Base-by-base conservation (phyloP, 2,113 vertebrate species). In the Poicephalus meyeri region DNA sequence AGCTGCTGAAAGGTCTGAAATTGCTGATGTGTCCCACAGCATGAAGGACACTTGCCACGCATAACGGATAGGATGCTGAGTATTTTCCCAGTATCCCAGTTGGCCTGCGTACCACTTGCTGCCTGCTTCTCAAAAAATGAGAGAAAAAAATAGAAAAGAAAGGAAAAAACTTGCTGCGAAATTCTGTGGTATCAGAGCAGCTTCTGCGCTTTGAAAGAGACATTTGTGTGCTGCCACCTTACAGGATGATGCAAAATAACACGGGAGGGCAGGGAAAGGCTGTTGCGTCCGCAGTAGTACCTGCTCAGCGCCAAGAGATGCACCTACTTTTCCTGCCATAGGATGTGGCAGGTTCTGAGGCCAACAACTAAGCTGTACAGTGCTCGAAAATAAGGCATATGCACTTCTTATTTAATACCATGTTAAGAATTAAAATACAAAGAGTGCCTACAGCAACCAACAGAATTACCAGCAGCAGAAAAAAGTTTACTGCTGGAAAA, bases 1-100 rank as follows among this genome's bases (percentile, higher is more conserved):
- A 95, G 88, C 52, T 91, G 95, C 73, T 97, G 91, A 97, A 97
- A 97, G 91, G 39, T 60, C 56, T 33, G 55, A 85, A 97, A 93
- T 20, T 41, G 84, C 70, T 95, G 93, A 95, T 88, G 83, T 76
- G 72, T 88, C 92, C 88, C 77, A 80, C 29, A 39, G 69, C 58
- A 55, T 68, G 91, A 73, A 91, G 94, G 91, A 96, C 60, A 84
- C 78, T 68, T 82, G 95, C 90, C 88, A 88, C n/a, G 70, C 53
- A 80, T 76, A 69, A 93, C 41, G 66, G 93, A 65, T 31, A 81
- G 72, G 89, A 95, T 83, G 91, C 50, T 88, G 81, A 47, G 88
- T 44, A 82, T 89, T 71, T 96, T 94, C 64, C 89, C 77, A 78
- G 80, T 80, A 85, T 63, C 56, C 73, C 95, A 91, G 80, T 33